These are phyloP conservation scores for Papilio elwesi DNA, from an alignment of 2,888 invertebrate genomes.

Conservation along the genomic window DNA sequence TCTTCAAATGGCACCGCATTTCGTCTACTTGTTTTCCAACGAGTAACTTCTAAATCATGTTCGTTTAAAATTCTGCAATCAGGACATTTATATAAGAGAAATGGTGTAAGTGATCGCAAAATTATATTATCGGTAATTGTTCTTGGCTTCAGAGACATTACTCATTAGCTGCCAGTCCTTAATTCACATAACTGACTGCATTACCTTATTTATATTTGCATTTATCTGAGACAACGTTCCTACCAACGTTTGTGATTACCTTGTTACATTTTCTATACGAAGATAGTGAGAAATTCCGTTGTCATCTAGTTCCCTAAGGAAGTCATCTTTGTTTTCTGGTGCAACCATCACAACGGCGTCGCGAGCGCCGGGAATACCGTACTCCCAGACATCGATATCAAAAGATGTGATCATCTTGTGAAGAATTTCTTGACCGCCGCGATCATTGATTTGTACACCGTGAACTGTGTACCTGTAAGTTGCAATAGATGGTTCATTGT, in stretches of 20 bases:
- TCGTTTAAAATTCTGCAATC: constrained; percentile 50
- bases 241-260: constrained; percentile 47
- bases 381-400: constrained; percentile 58
- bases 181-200: too few species aligned
- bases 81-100: constrained; percentile 11
- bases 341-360: constrained; percentile 61
- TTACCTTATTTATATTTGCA: too few species aligned
- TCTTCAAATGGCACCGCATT: constrained; percentile 77
- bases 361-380: constrained; percentile 50
- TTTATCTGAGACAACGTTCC: too few species aligned
- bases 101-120: too few species aligned
- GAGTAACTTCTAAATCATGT: constrained; percentile 47
- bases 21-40: constrained; percentile 46
- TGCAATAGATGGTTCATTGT: neutral
- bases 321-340: constrained; percentile 46
- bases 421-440: constrained; percentile 48
- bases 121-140: too few species aligned
- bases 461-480: constrained; percentile 55
- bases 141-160: too few species aligned
- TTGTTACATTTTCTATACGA: constrained; percentile 55
- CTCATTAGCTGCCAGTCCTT: too few species aligned
- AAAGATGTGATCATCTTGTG: constrained; percentile 47
- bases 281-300: constrained; percentile 52
- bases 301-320: constrained; percentile 52
- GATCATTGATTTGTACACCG: constrained; percentile 50